A percentile compares a stretch with the other conserved stretches of the same genome.
These are phyloP conservation scores for Clanis bilineata DNA, from an alignment of 2,888 invertebrate species.

Conservation along the genomic window DNA sequence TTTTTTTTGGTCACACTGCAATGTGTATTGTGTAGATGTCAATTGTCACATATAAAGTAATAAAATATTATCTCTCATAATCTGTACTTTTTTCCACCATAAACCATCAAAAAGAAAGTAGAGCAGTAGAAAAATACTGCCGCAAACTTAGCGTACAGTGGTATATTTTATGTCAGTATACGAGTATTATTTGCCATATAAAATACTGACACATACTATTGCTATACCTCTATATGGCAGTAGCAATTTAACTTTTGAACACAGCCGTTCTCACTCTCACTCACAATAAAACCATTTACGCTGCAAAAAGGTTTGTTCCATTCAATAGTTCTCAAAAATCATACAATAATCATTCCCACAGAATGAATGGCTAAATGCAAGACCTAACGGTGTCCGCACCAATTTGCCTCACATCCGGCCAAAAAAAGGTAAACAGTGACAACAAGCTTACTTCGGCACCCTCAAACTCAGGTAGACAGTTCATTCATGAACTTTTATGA, in stretches of 20 bases:
- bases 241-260: background rate
- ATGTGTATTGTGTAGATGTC: no score
- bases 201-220: background rate
- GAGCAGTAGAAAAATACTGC: no score
- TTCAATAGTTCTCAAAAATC: conserved; percentile 29
- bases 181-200: background rate
- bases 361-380: conserved; percentile 30
- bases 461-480: conserved; percentile 60
- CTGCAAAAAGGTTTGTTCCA: background rate
- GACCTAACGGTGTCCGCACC: conserved; percentile 66
- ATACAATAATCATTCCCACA: conserved; percentile 33
- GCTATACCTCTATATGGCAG: background rate
- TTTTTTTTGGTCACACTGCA: no score
- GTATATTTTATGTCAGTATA: background rate
- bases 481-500: conserved; percentile 66
- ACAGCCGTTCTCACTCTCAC: background rate
- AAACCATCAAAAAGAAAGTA: no score
- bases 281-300: conserved; percentile 3
- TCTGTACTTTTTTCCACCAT: no score
- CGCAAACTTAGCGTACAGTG: background rate
- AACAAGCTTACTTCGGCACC: conserved; percentile 48
- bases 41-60: no score
- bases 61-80: no score
- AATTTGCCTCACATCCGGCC: conserved; percentile 73
- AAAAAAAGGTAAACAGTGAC: conserved; percentile 56